Conservation (phyloP, 2,797 vertebrate species). For the Enteromius afrohamiltoni region DNA sequence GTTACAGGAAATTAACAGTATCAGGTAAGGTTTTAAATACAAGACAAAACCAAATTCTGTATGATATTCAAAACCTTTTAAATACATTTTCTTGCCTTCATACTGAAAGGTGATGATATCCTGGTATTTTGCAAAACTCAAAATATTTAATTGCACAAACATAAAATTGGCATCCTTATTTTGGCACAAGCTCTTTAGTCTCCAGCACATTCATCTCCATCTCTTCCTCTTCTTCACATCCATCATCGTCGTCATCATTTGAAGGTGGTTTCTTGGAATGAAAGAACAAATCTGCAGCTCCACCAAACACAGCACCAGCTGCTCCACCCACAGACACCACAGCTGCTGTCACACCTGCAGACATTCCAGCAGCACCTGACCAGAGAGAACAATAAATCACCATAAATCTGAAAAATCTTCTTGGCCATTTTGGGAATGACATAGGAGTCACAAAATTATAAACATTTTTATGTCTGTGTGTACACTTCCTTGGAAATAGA, state of each 20-base stretch:
- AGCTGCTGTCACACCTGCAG: slow-evolving; percentile 15
- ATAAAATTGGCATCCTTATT: neutral
- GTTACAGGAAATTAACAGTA: neutral
- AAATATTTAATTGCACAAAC: neutral
- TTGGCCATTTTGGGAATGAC: neutral
- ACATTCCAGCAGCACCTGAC: slow-evolving; percentile 48
- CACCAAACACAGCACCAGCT: slow-evolving; percentile 32
- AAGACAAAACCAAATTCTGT: neutral
- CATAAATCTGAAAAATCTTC: neutral
- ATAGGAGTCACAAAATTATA: too few species aligned
- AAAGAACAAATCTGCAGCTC: slow-evolving; percentile 2
- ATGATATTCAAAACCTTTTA: neutral
- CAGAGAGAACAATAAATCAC: neutral
- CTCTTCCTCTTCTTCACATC: neutral
- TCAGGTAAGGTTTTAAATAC: neutral
- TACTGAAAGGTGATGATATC: neutral
- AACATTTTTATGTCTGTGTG: neutral
- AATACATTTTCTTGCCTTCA: neutral
- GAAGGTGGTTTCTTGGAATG: neutral
- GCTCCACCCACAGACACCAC: slow-evolving; percentile 39
- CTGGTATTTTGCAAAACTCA: neutral
- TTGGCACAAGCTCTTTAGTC: neutral
- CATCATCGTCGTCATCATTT: neutral
- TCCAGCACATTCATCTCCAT: neutral
- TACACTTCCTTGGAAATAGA: too few species aligned